Evolutionary conservation across 2,113 vertebrate species (phyloP).

Genomic region (Oncorhynchus mykiss): DNA sequence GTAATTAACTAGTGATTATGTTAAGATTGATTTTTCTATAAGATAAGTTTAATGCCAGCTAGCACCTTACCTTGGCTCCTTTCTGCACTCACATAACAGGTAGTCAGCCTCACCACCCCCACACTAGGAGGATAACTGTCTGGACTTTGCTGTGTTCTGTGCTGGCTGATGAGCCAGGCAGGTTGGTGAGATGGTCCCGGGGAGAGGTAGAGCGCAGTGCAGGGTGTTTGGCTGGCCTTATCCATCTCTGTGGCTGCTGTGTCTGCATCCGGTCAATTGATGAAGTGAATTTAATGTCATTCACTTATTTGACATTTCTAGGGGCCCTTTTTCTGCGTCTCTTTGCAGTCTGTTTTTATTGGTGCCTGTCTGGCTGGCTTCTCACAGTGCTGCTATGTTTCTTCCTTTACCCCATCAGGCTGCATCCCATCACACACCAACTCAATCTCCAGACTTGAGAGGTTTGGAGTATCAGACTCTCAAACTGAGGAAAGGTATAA

Average conservation of each 20-base stretch:
- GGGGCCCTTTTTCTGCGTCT: not conserved
- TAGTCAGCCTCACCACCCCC: constrained; percentile 25
- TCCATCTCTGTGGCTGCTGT: not conserved
- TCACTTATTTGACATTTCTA: too few species aligned
- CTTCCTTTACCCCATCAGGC: constrained; percentile 2
- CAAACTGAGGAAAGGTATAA: not conserved
- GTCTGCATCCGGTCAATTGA: constrained; percentile 4
- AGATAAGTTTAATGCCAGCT: too few species aligned
- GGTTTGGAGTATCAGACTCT: not conserved
- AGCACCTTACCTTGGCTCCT: too few species aligned
- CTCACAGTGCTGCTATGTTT: not conserved
- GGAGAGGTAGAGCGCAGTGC: not conserved
- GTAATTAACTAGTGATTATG: too few species aligned
- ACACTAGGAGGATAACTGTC: constrained; percentile 84
- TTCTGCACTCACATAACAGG: too few species aligned
- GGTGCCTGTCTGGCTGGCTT: constrained; percentile 8
- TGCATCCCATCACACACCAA: not conserved
- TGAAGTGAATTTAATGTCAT: too few species aligned
- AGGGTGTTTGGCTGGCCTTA: not conserved
- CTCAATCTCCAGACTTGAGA: not conserved
- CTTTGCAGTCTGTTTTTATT: not conserved
- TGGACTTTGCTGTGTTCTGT: constrained; percentile 91
- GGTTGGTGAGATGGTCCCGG: constrained; percentile 77
- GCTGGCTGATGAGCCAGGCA: constrained; percentile 78
- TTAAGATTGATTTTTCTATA: too few species aligned